Evolutionary conservation across 2,113 vertebrate species (phyloP).

Genomic region (Gobius niger): DNA sequence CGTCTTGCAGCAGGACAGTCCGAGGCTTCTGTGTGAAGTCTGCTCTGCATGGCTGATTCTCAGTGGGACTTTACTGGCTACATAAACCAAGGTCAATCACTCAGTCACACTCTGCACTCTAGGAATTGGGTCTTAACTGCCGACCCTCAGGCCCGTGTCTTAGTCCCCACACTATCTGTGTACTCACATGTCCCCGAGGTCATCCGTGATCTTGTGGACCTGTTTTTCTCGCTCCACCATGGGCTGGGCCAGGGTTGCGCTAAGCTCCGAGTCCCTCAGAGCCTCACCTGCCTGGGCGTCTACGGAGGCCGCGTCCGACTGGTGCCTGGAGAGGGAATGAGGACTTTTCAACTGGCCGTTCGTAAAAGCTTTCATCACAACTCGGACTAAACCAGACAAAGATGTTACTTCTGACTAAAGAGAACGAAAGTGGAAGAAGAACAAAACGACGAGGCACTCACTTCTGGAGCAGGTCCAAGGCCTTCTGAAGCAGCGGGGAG

Average conservation of each 20-base stretch:
- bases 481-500: constrained; percentile 78
- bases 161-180: not conserved
- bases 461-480: constrained; percentile 81
- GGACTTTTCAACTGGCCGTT: no score
- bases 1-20: no score
- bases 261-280: constrained; percentile 58
- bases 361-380: no score
- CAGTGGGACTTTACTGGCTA: no score
- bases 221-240: constrained; percentile 59
- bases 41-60: no score
- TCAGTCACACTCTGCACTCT: no score
- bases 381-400: not conserved
- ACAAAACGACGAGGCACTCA: constrained; percentile 59
- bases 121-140: no score
- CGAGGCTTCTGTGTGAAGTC: no score
- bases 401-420: not conserved
- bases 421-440: not conserved
- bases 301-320: constrained; percentile 62
- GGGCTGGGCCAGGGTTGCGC: constrained; percentile 59
- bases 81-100: no score
- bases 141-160: not conserved
- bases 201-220: constrained; percentile 55
- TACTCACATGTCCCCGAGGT: constrained; percentile 78
- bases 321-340: constrained; percentile 74
- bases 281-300: constrained; percentile 61